Conservation (phyloP, 2,113 vertebrate species). For the Australoheros scitulus region DNA sequence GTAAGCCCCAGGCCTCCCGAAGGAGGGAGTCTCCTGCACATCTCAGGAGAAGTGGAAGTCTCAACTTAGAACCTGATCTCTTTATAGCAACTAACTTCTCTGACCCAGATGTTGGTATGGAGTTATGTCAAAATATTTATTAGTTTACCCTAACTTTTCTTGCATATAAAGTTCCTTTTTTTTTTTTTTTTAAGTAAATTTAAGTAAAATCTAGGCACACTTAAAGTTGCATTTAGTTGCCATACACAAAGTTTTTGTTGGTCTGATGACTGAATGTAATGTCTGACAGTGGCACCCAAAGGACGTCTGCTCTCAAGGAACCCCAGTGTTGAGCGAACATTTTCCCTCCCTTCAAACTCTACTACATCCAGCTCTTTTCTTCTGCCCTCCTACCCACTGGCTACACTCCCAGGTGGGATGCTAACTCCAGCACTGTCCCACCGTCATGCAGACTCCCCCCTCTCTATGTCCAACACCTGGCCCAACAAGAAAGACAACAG, state of each 20-base stretch:
- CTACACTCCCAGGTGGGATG: slow-evolving; percentile 76
- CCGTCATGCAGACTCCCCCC: slow-evolving; percentile 75
- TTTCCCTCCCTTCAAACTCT: slow-evolving; percentile 74
- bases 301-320: slow-evolving; percentile 76
- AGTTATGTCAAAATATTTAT: background rate
- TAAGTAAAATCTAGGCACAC: background rate
- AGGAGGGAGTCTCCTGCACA: slow-evolving; percentile 68
- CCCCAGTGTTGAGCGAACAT: slow-evolving; percentile 75
- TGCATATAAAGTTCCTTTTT: background rate
- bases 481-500: slow-evolving; percentile 82
- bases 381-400: slow-evolving; percentile 86
- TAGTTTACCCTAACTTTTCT: background rate
- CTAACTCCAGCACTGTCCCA: slow-evolving; percentile 78
- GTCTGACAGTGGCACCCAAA: slow-evolving; percentile 74
- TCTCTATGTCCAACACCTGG: slow-evolving; percentile 90
- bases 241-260: background rate
- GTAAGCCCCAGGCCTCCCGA: slow-evolving; percentile 76
- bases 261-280: slow-evolving; percentile 30
- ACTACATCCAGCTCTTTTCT: slow-evolving; percentile 79
- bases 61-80: slow-evolving; percentile 85
- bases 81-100: slow-evolving; percentile 74
- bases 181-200: background rate
- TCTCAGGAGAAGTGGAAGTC: slow-evolving; percentile 83
- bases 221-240: background rate
- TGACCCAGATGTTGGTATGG: slow-evolving; percentile 85